Evolutionary conservation across 2,113 vertebrate species (phyloP).

Genomic region (Thunnus maccoyii): DNA sequence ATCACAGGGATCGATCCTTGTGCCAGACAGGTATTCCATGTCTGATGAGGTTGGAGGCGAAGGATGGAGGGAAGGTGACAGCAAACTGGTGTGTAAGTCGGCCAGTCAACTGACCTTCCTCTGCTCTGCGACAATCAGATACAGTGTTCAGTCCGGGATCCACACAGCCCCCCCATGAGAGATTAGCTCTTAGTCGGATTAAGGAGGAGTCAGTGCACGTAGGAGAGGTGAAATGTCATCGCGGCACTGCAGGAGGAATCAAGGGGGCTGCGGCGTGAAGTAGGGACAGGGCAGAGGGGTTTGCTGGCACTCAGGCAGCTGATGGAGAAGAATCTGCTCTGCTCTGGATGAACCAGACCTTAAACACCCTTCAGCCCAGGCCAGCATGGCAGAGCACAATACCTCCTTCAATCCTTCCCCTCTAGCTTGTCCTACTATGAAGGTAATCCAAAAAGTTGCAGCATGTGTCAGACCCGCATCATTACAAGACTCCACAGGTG

Average conservation of each 20-base stretch:
- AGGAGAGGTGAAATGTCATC: conserved; percentile 75
- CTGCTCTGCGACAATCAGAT: conserved; percentile 30
- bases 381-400: not conserved
- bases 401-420: not conserved
- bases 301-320: conserved; percentile 15
- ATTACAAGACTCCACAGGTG: conserved; percentile 39
- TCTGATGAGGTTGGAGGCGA: conserved; percentile 26
- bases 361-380: not conserved
- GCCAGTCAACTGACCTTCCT: conserved; percentile 46
- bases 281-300: not conserved
- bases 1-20: conserved; percentile 45
- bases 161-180: conserved; percentile 51
- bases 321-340: conserved; percentile 14
- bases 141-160: conserved; percentile 39
- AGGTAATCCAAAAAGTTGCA: conserved; percentile 22
- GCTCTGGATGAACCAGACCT: not conserved
- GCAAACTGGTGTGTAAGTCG: conserved; percentile 16
- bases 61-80: conserved; percentile 28
- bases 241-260: conserved; percentile 55
- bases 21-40: conserved; percentile 65
- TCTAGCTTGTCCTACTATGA: not conserved
- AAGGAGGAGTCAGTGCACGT: conserved; percentile 58
- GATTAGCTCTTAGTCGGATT: conserved; percentile 82
- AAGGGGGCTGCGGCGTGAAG: conserved; percentile 1
- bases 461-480: not conserved